Base-by-base conservation (phyloP, 2,113 vertebrate genomes). In the Zeus faber region DNA sequence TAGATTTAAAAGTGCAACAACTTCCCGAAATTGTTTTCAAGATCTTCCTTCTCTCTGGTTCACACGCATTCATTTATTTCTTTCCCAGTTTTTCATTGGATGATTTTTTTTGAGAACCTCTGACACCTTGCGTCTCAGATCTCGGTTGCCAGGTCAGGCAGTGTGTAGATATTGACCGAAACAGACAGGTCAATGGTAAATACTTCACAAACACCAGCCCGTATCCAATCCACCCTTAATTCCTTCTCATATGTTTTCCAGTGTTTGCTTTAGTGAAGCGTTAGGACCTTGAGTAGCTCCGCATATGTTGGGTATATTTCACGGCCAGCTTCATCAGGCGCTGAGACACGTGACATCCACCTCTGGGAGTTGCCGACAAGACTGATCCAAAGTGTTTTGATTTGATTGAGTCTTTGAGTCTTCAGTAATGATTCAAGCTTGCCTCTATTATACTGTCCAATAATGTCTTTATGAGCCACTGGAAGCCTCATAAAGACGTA, bases 281-380 rank as follows among this genome's bases (percentile, higher is more conserved):
- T 51, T 76, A 63, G 58, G 65, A 80, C 74, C 70, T 52, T 69
- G 43, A 89, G 84, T 77, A 81, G 73, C 74, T 87, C 82, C 77
- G 68, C 88, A 90, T 85, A 89, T 91, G 89, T 87, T 87, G 66
- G 49, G 71, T 65, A 76, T 80, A 80, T 81, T 89, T 80, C 65
- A 54, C 4, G 33, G 33, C 1, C 10, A 13, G n/a, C 61, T 70
- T 64, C 71, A 70, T 77, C 72, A 58, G 64, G 47, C 65, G 81
- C 58, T 50, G 68, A 79, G 71, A 77, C 54, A 53, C 69, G 69
- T 79, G 69, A 76, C 68, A 77, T 74, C 63, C 76, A 80, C 62
- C 77, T 79, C 65, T 37, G 80, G 74, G 80, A 83, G 68, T 45
- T 61, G 47, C 73, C 72, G 81, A 80, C 83, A 73, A 53, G 37